A percentile compares a stretch with the other conserved stretches of the same genome.
These are phyloP conservation scores for Spea hammondii DNA, from an alignment of 2,797 vertebrate species.

Conservation along the genomic window DNA sequence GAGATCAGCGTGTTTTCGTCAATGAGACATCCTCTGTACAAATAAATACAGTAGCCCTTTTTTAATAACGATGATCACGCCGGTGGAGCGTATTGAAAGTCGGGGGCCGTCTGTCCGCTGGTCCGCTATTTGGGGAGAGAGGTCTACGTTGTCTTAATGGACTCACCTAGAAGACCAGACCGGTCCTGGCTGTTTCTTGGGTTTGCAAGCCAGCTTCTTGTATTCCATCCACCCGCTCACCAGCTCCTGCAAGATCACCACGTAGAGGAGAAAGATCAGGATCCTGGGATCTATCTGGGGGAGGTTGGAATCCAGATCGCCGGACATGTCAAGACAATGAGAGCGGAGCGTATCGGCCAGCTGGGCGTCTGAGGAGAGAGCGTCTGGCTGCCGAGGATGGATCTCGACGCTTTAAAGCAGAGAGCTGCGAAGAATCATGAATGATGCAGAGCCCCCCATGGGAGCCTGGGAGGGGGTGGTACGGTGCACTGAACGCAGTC, in stretches of 20 bases:
- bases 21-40: too few species aligned
- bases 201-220: slow-evolving; percentile 71
- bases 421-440: slow-evolving; percentile 29
- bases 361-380: background rate
- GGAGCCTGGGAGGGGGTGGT: slow-evolving; percentile 15
- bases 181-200: slow-evolving; percentile 67
- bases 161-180: slow-evolving; percentile 76
- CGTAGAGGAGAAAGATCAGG: slow-evolving; percentile 83
- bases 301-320: slow-evolving; percentile 53
- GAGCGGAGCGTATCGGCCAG: background rate
- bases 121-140: background rate
- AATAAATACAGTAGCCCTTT: too few species aligned
- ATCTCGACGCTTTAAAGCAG: slow-evolving; percentile 12
- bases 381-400: slow-evolving; percentile 6
- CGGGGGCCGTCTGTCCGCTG: background rate
- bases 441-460: slow-evolving; percentile 41
- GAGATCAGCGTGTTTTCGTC: too few species aligned
- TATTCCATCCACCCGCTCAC: slow-evolving; percentile 86
- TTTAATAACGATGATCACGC: background rate
- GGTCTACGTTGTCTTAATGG: background rate
- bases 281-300: slow-evolving; percentile 80
- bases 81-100: background rate
- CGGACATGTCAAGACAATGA: slow-evolving; percentile 56
- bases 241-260: slow-evolving; percentile 87
- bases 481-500: slow-evolving; percentile 14